phyloP scores from a whole-genome alignment of 1,140 invertebrate genomes.

The Coenobita brevimanus region DNA sequence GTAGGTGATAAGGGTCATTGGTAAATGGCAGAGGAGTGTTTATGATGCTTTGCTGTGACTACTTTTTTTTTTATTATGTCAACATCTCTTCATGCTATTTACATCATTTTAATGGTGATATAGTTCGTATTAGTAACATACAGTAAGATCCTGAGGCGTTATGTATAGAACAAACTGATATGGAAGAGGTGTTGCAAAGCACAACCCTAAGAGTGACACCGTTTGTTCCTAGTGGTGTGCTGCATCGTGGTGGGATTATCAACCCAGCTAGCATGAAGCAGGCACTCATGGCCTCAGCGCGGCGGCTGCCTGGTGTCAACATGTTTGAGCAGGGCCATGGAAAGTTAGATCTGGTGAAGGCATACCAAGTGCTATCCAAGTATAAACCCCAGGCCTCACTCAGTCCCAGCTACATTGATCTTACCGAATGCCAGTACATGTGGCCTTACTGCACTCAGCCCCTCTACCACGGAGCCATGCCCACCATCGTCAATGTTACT shows the following conservation, averaged over 20 bases:
- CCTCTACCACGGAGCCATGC: constrained; percentile 89
- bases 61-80: too few species aligned
- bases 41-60: too few species aligned
- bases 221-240: constrained; percentile 73
- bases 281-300: constrained; percentile 90
- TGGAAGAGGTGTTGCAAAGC: too few species aligned
- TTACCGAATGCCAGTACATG: constrained; percentile 96
- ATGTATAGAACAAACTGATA: too few species aligned
- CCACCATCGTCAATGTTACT: constrained; percentile 93
- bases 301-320: constrained; percentile 86
- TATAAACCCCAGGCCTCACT: constrained; percentile 88
- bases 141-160: too few species aligned
- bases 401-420: constrained; percentile 87
- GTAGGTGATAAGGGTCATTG: too few species aligned
- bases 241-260: constrained; percentile 79
- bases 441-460: constrained; percentile 98
- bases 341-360: constrained; percentile 90
- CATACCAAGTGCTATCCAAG: constrained; percentile 85
- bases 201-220: too few species aligned
- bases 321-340: constrained; percentile 99
- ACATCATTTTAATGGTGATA: too few species aligned
- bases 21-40: too few species aligned
- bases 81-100: too few species aligned
- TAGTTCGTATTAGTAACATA: too few species aligned
- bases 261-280: constrained; percentile 97